Evolutionary conservation across 1,140 invertebrate species (phyloP).

Genomic region (Calephelis virginiensis): DNA sequence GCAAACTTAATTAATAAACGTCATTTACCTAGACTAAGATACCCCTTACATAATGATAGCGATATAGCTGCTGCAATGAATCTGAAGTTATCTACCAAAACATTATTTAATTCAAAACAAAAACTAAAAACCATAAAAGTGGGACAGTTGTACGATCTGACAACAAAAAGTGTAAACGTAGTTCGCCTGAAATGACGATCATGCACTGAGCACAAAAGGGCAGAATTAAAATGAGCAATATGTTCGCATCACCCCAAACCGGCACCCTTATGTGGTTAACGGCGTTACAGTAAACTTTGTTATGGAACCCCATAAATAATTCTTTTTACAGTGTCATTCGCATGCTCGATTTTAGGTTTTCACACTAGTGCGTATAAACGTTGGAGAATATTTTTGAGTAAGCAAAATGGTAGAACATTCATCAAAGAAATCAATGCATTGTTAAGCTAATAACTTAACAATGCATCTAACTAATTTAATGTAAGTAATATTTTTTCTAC

Average conservation of each 20-base stretch:
- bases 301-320: conserved; percentile 32
- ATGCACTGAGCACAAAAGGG: conserved; percentile 8
- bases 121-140: not conserved
- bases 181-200: conserved; percentile 6
- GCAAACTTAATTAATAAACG: no score
- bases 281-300: conserved; percentile 24
- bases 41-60: no score
- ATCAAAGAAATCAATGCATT: no score
- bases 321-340: conserved; percentile 31
- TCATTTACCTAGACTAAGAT: no score
- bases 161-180: not conserved
- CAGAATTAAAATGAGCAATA: conserved; percentile 16
- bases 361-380: conserved; percentile 6
- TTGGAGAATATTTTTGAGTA: not conserved
- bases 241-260: conserved; percentile 8
- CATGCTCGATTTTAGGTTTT: conserved; percentile 19
- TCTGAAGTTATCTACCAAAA: no score
- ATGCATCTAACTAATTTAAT: no score
- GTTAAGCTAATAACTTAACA: no score
- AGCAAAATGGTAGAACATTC: no score
- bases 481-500: no score
- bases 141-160: not conserved
- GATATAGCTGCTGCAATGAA: no score
- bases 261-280: conserved; percentile 13
- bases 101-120: not conserved